Base-by-base conservation (phyloP, 2,113 vertebrate genomes). In the Myxocyprinus asiaticus region DNA sequence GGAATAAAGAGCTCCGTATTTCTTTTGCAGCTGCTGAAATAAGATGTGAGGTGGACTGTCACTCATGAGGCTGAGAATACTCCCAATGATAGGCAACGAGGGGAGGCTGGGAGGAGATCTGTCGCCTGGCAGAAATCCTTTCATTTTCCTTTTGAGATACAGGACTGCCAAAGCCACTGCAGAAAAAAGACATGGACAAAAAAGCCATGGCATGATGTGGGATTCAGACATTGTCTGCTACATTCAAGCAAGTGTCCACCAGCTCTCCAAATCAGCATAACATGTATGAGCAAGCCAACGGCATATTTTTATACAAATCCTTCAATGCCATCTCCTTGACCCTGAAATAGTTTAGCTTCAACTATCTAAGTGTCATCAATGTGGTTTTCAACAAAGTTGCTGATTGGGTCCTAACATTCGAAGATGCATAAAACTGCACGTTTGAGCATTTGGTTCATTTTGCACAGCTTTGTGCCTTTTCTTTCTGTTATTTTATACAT, bases 41-140 rank as follows among this genome's bases (percentile, higher is more conserved):
- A 94, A 90, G 68, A 95, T 79, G 47, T 98, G 96, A 0, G 90
- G 92, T 56, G 93, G 87, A 0, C 85, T 87, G 0, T 85, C 74
- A 55, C 92, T 93, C 0, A 81, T 84, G 50, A 99, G 88, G 72
- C 95, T 95, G 2, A 96, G 93, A 67, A 99, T 89, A 81, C 98
- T 99, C 42, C 97, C 97, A 17, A 99, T 92, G 43, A 99, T 7
- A 0, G 98, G 98, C 7, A 98, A 84, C 0, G 89, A 88, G 0
- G 96, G 96, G 62, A 98, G 93, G 80, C 88, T 83, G 5, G 88
- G 94, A 0, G 91, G 95, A 9, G 87, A 89, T 62, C 81, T 93
- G 7, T 42, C 64, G 0, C 8, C 81, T 7, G 0, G 7, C 45
- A 8, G 9, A 7, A 73, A 82, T 2, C 2, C 43, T 11, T 51